Evolutionary conservation across 2,888 invertebrate species (phyloP), one percentile per base, ranked within the genome.

Genomic region (Megaustenia siamemsis): DNA sequence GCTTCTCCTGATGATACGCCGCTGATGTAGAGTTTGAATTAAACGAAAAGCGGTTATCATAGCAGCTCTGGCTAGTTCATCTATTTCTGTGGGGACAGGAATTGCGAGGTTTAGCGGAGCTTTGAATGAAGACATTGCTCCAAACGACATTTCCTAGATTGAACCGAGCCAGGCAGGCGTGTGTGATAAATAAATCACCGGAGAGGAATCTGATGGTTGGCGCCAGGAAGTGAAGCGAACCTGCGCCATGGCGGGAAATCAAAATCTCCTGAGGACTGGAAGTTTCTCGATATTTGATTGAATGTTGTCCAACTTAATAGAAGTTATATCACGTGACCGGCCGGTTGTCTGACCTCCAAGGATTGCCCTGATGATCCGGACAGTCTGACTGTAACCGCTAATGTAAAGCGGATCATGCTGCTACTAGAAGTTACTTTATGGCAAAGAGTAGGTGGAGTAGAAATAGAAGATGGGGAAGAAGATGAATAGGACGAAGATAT

Each of bases 261-360:
- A 63, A 66, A 68, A 68, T 82, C 82, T 82, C 82, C 32, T 21
- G 82, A 66, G 82, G 28, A 49, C 49, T 63, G 60, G 32, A 28
- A 45, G 75, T 82, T 40, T 82, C 63, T 49, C 82, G 82, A 45
- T 75, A 82, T 82, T 82, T 82, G 82, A 82, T 82, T 82, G 76
- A 85, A 80, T 80, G 75, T 75, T 75, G 75, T 80, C 80, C 84
- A 68, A 66, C 49, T 60, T 79, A 71, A 84, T 79, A 84, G 73
- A 80, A 73, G 63, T 35, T 69, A 3, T n/a, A 63, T 73, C 80
- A 80, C 80, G 73, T 71, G 80, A 80, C 21, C 32, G 66, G 40
- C 35, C 38, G 69, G 71, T 8, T 53, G 73, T 45, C 49, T 8
- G 45, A 73, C 73, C 73, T 66, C 21, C 53, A 53, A 43, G 73